These are phyloP conservation scores for Chesias legatella DNA, from an alignment of 2,888 invertebrate genomes.

Conservation along the genomic window DNA sequence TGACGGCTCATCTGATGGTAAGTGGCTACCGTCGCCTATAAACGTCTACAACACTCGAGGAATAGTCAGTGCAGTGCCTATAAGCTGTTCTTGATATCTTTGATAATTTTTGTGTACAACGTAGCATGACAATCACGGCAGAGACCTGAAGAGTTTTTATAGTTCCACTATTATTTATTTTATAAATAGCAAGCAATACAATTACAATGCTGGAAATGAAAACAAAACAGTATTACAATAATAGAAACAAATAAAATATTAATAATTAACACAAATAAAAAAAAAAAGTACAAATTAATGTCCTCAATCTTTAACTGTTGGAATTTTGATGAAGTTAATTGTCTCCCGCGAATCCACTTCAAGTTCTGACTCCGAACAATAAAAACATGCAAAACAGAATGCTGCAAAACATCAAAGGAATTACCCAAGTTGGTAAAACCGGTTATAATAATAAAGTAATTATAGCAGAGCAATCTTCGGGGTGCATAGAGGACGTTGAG, in stretches of 20 bases:
- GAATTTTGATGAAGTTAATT: slow-evolving; percentile 19
- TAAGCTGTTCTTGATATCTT: too few relatives aligned
- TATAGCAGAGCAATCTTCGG: slow-evolving; percentile 31
- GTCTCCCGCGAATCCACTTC: slow-evolving; percentile 17
- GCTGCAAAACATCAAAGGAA: slow-evolving; percentile 21
- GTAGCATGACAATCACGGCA: too few relatives aligned
- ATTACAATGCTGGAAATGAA: too few relatives aligned
- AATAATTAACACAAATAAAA: background rate
- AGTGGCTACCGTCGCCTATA: too few relatives aligned
- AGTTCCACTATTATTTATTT: too few relatives aligned
- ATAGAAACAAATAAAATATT: background rate
- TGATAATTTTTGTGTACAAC: too few relatives aligned
- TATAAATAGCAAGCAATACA: too few relatives aligned
- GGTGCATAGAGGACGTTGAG: slow-evolving; percentile 18
- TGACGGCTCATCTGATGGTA: too few relatives aligned
- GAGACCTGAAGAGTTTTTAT: too few relatives aligned
- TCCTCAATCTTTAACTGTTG: slow-evolving; percentile 7
- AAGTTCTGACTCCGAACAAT: slow-evolving; percentile 30
- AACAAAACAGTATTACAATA: background rate
- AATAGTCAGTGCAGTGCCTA: too few relatives aligned
- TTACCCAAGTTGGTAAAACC: slow-evolving; percentile 33
- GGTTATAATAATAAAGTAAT: slow-evolving; percentile 51
- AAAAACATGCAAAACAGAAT: slow-evolving; percentile 38
- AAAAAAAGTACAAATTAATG: background rate
- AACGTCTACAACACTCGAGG: too few relatives aligned